Evolutionary conservation across 1,140 invertebrate species (phyloP).

Genomic region (Trichoplusia ni): DNA sequence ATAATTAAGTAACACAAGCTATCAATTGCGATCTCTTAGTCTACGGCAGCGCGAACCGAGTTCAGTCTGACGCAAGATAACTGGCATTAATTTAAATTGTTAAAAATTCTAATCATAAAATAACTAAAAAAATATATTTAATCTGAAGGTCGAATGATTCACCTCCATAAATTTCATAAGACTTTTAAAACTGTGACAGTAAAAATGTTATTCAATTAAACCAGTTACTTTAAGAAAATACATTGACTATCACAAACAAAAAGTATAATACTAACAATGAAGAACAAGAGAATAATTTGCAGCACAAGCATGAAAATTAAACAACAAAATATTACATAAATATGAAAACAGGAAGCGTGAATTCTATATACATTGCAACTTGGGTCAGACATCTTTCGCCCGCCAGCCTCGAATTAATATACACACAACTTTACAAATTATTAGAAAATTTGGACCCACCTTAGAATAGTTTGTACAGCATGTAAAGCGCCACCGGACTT

Average conservation of each 20-base stretch:
- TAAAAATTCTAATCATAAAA: conserved; percentile 5
- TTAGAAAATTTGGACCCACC: conserved; percentile 59
- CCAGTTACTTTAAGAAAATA: background rate
- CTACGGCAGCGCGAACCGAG: conserved; percentile 10
- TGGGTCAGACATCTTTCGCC: conserved; percentile 15
- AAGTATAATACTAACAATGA: background rate
- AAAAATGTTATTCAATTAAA: background rate
- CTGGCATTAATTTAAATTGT: background rate
- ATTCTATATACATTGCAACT: conserved; percentile 22
- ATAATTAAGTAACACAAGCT: conserved; percentile 30
- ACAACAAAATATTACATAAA: conserved; percentile 18
- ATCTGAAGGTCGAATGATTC: too few relatives aligned
- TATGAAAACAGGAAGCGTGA: background rate
- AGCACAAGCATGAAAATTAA: conserved; percentile 8
- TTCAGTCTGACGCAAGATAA: conserved; percentile 12
- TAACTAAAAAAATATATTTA: too few relatives aligned
- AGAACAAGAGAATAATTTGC: background rate
- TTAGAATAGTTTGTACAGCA: conserved; percentile 39
- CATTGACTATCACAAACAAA: background rate
- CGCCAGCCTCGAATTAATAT: conserved; percentile 25
- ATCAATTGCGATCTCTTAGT: conserved; percentile 22
- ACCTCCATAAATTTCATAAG: conserved; percentile 3
- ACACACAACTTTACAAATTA: conserved; percentile 34
- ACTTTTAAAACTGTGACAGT: background rate
- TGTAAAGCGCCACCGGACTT: conserved; percentile 45